Evolutionary conservation across 2,797 vertebrate species (phyloP).

Genomic region (Peromyscus melanophrys): DNA sequence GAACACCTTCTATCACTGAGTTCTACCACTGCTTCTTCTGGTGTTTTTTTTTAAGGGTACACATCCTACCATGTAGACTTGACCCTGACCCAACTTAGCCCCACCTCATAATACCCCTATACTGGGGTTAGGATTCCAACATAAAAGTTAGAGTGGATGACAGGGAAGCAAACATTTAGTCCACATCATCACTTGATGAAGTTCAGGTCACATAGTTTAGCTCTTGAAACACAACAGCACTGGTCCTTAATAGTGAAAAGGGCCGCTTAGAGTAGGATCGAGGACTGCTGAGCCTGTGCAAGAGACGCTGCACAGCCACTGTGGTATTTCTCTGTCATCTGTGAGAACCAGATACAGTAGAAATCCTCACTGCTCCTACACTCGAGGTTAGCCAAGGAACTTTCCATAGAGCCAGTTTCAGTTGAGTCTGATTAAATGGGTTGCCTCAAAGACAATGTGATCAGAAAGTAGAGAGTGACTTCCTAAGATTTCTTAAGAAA

Average conservation of each 20-base stretch:
- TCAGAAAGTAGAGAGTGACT: slow-evolving; percentile 6
- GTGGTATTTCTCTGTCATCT: background rate
- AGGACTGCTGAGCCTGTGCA: background rate
- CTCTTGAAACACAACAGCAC: slow-evolving; percentile 51
- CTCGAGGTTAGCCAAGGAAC: background rate
- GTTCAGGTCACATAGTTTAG: background rate
- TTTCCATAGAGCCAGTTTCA: background rate
- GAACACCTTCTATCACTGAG: background rate
- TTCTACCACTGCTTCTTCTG: background rate
- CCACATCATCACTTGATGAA: background rate
- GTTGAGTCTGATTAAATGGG: background rate
- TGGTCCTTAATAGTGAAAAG: slow-evolving; percentile 17
- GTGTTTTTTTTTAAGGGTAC: background rate
- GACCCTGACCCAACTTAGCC: background rate
- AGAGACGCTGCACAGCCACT: background rate
- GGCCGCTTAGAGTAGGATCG: background rate
- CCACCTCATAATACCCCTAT: background rate
- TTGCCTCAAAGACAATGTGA: background rate
- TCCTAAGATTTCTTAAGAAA: slow-evolving; percentile 3
- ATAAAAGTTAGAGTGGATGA: background rate
- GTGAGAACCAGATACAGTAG: background rate
- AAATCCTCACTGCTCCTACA: background rate
- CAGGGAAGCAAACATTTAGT: background rate
- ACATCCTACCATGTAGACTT: background rate
- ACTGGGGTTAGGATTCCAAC: background rate